A percentile compares a stretch with the other conserved stretches of the same genome.
These are phyloP conservation scores for Panopea generosa DNA, from an alignment of 2,888 invertebrate species.

Conservation along the genomic window DNA sequence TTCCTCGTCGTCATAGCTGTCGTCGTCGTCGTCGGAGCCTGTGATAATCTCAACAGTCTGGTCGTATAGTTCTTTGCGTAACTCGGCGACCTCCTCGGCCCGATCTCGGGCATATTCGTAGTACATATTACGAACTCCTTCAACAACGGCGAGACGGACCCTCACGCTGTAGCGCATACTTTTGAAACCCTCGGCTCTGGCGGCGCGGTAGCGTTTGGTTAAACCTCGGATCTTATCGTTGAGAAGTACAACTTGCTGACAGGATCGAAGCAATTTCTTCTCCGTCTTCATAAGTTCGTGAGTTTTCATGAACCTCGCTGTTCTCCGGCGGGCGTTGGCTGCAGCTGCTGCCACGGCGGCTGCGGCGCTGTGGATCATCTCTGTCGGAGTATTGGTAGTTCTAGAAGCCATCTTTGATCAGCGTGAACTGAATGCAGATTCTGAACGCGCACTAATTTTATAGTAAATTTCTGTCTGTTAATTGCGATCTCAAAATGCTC, in stretches of 20 bases:
- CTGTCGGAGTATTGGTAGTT: background rate
- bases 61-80: slow-evolving; percentile 52
- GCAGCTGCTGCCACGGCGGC: background rate
- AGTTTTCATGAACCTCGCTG: slow-evolving; percentile 5
- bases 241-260: slow-evolving; percentile 51
- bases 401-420: slow-evolving; percentile 2
- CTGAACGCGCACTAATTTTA: background rate
- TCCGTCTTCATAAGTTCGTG: slow-evolving; percentile 28
- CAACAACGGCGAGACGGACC: slow-evolving; percentile 50
- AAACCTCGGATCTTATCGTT: slow-evolving; percentile 57
- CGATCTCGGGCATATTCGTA: slow-evolving; percentile 59
- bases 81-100: slow-evolving; percentile 56
- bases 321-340: too few species aligned
- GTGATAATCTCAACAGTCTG: slow-evolving; percentile 53
- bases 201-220: slow-evolving; percentile 44
- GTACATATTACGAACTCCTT: slow-evolving; percentile 57
- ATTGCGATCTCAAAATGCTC: background rate
- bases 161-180: slow-evolving; percentile 54
- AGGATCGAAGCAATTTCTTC: slow-evolving; percentile 44
- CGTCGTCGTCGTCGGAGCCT: slow-evolving; percentile 20
- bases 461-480: background rate
- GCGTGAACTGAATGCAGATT: too few species aligned
- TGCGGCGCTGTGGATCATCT: background rate
- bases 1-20: slow-evolving; percentile 16
- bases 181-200: slow-evolving; percentile 44